Conservation (phyloP, 2,113 vertebrate species). For the Atractosteus spatula region DNA sequence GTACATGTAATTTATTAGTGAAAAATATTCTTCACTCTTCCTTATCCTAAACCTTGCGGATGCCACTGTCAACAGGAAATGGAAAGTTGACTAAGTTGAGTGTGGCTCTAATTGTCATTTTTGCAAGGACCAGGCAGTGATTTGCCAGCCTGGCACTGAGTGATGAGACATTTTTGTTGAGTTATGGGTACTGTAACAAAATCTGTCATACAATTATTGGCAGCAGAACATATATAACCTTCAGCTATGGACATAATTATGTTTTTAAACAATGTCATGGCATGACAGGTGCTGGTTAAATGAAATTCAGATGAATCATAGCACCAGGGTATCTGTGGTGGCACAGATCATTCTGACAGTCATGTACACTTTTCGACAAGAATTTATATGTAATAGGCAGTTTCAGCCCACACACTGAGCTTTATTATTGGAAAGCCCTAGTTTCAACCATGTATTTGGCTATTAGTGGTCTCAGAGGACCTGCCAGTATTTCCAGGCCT, state of each 20-base stretch:
- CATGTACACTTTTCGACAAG: neutral
- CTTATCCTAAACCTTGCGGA: slow-evolving; percentile 38
- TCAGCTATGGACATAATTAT: slow-evolving; percentile 51
- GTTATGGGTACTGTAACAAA: slow-evolving; percentile 77
- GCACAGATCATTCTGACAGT: slow-evolving; percentile 8
- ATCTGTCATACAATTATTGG: slow-evolving; percentile 69
- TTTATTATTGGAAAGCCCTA: neutral
- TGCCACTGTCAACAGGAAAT: slow-evolving; percentile 49
- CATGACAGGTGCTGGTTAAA: slow-evolving; percentile 61
- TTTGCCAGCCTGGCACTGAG: slow-evolving; percentile 73
- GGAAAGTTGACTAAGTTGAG: slow-evolving; percentile 52
- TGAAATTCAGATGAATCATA: slow-evolving; percentile 43
- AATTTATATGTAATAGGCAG: neutral
- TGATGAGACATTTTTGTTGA: slow-evolving; percentile 80
- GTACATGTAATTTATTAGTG: no score
- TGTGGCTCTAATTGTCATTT: slow-evolving; percentile 71
- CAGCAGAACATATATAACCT: slow-evolving; percentile 75
- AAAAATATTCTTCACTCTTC: neutral
- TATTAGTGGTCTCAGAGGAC: no score
- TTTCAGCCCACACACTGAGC: neutral
- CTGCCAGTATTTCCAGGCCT: no score
- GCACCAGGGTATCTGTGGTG: neutral
- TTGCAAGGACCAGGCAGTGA: slow-evolving; percentile 71
- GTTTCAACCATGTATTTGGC: no score
- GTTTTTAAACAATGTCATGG: slow-evolving; percentile 62